Evolutionary conservation across 2,113 vertebrate genomes (phyloP).

Genomic region (Panurus biarmicus): DNA sequence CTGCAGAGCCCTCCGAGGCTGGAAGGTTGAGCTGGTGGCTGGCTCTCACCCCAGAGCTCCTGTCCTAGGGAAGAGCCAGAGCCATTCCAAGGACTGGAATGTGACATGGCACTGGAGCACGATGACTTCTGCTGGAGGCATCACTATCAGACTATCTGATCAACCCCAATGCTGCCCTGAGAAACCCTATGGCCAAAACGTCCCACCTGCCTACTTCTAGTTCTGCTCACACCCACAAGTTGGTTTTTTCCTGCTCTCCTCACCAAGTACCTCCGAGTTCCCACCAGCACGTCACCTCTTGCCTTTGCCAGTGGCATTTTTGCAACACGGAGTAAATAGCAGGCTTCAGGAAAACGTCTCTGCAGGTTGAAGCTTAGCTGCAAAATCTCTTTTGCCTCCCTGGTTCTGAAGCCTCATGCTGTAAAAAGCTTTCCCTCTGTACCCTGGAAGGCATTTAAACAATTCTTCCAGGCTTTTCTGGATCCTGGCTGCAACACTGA

Average conservation of each 20-base stretch:
- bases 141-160: not conserved
- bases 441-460: not conserved
- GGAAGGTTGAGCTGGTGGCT: not conserved
- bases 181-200: fast-evolving
- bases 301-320: not conserved
- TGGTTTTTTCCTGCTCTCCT: not conserved
- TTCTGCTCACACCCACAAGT: not conserved
- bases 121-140: not conserved
- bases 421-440: not conserved
- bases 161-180: not conserved
- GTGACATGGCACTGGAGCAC: fast-evolving
- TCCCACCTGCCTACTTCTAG: not conserved
- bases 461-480: not conserved
- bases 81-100: not conserved
- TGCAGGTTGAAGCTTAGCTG: not conserved
- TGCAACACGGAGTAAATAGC: not conserved
- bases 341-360: not conserved
- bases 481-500: not conserved
- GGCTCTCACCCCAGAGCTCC: not conserved
- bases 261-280: not conserved
- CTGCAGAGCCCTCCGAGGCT: not conserved
- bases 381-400: not conserved
- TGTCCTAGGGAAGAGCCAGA: not conserved
- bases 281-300: not conserved
- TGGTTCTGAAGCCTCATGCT: not conserved